Evolutionary conservation across 1,140 invertebrate genomes (phyloP), one percentile per base, ranked within the genome.

Genomic region (Drosophila kohkoa): DNA sequence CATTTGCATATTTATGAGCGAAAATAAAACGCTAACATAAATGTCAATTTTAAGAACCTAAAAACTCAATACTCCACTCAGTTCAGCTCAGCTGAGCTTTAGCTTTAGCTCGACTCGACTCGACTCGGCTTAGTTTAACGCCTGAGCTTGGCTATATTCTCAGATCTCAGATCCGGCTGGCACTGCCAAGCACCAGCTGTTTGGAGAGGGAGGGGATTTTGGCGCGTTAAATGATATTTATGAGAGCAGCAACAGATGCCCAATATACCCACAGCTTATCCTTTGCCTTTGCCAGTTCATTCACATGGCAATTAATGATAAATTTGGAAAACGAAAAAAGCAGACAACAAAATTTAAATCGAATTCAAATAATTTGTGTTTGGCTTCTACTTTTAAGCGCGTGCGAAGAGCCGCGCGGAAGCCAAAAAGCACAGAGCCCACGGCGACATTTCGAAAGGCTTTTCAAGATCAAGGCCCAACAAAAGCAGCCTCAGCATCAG

Each of bases 1-100:
- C 51, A 87, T 89, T 89, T 81, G 81, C 83, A 88, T 88, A 88
- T 88, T 80, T 46, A 89, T 89, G 81, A 88, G 85, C 85, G 80
- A 80, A 83, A 88, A 87, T 78, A 87, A 86, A 83, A 83, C 48
- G 49, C 78, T 52, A 64, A 64, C 38, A 77, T 69, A 77, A 74
- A 78, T 75, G 59, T 73, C 46, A 79, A 87, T 75, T 78, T 70
- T 70, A 59, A 73, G 86, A 81, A 82, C 79, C 71, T 25, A 64
- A 67, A 66, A 57, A 57, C 32, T 32, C 30, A 38, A 38, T 11
- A 57, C 10, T 25, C 10, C 3, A 25, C 16, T 7, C 46, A 16
- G 16, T n/a, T 57, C 16, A 20, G 32, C 32, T 15, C n/a, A 35
- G 52, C 35, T 38, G 32, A 32, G 32, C 32, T 8, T 32, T 32